phyloP scores from a whole-genome alignment of 1,140 invertebrate species.

The Atta texana region DNA sequence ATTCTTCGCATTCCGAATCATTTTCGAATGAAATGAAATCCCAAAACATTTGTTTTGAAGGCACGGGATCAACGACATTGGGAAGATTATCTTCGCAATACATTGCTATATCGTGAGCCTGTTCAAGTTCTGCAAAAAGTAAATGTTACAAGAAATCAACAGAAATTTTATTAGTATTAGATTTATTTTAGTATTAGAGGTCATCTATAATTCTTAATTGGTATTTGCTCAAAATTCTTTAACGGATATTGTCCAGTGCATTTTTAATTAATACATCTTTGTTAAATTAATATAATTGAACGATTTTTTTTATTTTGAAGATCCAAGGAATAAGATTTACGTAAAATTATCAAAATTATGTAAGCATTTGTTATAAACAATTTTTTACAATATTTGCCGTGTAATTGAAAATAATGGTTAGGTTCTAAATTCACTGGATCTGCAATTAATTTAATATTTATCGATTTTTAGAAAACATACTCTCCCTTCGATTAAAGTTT shows the following conservation, averaged over 20 bases:
- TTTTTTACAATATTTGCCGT: no score
- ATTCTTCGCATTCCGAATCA: background rate
- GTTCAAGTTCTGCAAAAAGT: background rate
- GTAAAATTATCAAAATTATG: no score
- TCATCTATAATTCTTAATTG: background rate
- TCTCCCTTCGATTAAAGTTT: background rate
- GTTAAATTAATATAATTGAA: no score
- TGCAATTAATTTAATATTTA: background rate
- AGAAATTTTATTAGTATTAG: background rate
- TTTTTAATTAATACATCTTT: no score
- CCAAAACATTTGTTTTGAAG: constrained; percentile 1
- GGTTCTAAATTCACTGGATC: no score
- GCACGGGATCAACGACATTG: background rate
- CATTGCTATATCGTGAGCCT: background rate
- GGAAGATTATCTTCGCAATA: background rate
- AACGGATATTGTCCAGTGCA: no score
- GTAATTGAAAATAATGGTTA: no score
- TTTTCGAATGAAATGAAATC: constrained; percentile 34
- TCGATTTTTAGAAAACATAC: background rate
- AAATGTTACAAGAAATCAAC: background rate
- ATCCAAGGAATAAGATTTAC: no score
- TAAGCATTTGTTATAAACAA: no score
- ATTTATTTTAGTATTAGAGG: background rate
- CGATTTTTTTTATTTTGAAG: no score
- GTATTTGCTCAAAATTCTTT: no score